phyloP scores from a whole-genome alignment of 2,888 invertebrate genomes.

The Cordilura impudica region DNA sequence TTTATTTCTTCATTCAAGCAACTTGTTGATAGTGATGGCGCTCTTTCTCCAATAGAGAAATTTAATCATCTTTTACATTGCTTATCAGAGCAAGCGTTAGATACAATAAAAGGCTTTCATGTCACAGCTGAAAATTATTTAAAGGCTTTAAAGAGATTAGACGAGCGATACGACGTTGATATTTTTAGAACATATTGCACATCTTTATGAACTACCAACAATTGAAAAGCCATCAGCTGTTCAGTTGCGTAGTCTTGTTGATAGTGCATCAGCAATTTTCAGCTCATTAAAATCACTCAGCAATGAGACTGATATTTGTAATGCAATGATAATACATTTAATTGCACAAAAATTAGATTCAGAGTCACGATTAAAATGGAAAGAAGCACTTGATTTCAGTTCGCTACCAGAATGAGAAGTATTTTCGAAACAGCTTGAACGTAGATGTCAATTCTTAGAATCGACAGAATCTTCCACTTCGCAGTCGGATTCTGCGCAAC shows the following conservation, averaged over 20 bases:
- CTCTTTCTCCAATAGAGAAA: slow-evolving; percentile 22
- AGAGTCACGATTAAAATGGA: slow-evolving; percentile 50
- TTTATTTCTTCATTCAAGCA: slow-evolving; percentile 25
- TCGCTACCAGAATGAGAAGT: slow-evolving; percentile 42
- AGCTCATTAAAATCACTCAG: slow-evolving; percentile 38
- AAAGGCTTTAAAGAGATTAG: slow-evolving; percentile 19
- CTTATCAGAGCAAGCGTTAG: slow-evolving; percentile 34
- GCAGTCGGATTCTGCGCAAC: too few species aligned
- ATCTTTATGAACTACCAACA: slow-evolving; percentile 27
- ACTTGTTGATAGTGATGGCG: slow-evolving; percentile 9
- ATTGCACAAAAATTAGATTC: slow-evolving; percentile 48
- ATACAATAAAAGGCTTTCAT: slow-evolving; percentile 31
- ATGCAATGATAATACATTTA: slow-evolving; percentile 50
- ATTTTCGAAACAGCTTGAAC: slow-evolving; percentile 31
- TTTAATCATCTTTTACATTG: slow-evolving; percentile 38
- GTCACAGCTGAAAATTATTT: slow-evolving; percentile 27
- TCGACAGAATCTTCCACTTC: slow-evolving; percentile 18
- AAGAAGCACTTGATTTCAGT: slow-evolving; percentile 43
- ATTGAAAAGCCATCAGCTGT: slow-evolving; percentile 13
- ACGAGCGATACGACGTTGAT: slow-evolving; percentile 31
- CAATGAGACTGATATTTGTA: slow-evolving; percentile 22
- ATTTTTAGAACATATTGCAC: slow-evolving; percentile 35
- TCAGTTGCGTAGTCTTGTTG: slow-evolving; percentile 30
- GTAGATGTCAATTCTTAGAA: slow-evolving; percentile 49
- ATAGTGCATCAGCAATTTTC: slow-evolving; percentile 34